These are phyloP conservation scores for Caligus rogercresseyi DNA, from an alignment of 1,140 invertebrate species.

Conservation along the genomic window DNA sequence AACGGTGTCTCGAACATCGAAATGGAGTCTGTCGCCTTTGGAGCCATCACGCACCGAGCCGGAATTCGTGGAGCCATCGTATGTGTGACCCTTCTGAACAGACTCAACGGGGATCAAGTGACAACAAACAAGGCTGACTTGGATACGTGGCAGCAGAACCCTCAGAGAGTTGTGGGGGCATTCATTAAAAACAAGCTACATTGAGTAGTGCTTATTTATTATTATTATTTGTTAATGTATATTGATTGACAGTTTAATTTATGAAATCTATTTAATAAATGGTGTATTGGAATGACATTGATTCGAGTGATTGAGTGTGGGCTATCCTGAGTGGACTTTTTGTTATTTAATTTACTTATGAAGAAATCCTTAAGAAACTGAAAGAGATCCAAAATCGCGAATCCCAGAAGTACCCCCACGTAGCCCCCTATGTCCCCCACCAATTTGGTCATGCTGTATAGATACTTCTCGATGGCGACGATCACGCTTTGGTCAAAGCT, in stretches of 20 bases:
- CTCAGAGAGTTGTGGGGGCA: conserved; percentile 63
- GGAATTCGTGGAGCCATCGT: conserved; percentile 78
- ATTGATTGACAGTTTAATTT: neutral
- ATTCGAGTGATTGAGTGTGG: neutral
- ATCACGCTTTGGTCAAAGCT: neutral
- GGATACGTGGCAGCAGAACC: conserved; percentile 79
- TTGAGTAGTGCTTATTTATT: no score
- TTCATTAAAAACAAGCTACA: conserved; percentile 61
- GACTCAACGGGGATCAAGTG: conserved; percentile 85
- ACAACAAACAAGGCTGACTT: conserved; percentile 66
- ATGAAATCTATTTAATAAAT: neutral
- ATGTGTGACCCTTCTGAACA: conserved; percentile 80
- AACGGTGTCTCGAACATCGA: conserved; percentile 85
- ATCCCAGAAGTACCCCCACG: neutral
- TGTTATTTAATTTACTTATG: neutral
- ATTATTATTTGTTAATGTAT: neutral
- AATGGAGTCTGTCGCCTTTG: conserved; percentile 87
- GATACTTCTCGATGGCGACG: neutral
- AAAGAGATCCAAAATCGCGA: neutral
- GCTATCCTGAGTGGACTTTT: neutral
- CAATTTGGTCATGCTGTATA: neutral
- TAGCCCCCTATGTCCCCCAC: neutral
- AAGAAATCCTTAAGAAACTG: neutral
- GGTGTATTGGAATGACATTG: neutral
- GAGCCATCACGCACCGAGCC: conserved; percentile 81